Evolutionary conservation across 2,797 vertebrate genomes (phyloP).

Genomic region (Bradypodion ventrale): DNA sequence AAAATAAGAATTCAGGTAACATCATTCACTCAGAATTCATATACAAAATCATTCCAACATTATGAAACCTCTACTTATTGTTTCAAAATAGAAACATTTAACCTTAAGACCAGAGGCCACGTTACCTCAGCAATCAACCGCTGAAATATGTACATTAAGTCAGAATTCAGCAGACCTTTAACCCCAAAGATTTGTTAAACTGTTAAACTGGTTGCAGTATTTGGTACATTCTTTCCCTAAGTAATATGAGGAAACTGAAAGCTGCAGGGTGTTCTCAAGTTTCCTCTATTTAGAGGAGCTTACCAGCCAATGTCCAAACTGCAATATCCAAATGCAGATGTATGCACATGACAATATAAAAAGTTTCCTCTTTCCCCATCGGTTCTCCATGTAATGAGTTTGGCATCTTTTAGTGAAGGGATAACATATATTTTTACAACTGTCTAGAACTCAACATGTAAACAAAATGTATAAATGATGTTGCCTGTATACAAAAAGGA

Average conservation of each 20-base stretch:
- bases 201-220: neutral
- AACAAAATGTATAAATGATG: no score
- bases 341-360: neutral
- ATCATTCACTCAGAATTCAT: neutral
- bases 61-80: neutral
- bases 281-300: neutral
- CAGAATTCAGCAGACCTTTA: neutral
- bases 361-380: neutral
- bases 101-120: neutral
- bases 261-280: neutral
- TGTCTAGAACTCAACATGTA: neutral
- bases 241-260: neutral
- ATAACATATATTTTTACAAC: neutral
- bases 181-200: neutral
- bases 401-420: neutral
- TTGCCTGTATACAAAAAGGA: no score
- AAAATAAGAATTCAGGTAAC: constrained; percentile 38
- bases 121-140: neutral
- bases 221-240: neutral
- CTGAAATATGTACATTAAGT: neutral
- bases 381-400: neutral
- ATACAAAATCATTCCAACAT: neutral
- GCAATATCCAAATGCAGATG: neutral
- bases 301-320: neutral
- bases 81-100: neutral